Percentiles rank a stretch among this genome's conserved stretches.
Conservation (phyloP, 2,888 invertebrate species). For the Folsomia candida region DNA sequence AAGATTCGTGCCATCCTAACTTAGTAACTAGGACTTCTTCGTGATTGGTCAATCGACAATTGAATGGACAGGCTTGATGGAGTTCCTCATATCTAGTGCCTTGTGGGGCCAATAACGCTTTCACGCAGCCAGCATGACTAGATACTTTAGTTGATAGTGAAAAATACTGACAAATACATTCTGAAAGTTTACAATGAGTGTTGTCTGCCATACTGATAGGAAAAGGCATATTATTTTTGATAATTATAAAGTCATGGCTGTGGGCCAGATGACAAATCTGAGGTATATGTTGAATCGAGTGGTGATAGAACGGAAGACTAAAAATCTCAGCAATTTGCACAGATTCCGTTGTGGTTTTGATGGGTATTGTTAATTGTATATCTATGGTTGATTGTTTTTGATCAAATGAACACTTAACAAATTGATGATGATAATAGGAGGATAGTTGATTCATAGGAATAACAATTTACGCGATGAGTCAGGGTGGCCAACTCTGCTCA, state of each 20-base stretch:
- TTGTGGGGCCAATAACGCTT: neutral
- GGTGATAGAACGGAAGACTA: neutral
- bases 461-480: no score
- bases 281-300: no score
- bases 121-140: neutral
- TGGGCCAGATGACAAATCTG: neutral
- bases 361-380: neutral
- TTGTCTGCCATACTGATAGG: neutral
- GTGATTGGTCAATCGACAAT: neutral
- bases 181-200: neutral
- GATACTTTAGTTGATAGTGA: neutral
- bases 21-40: neutral
- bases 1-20: neutral
- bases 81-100: neutral
- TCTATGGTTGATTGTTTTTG: neutral
- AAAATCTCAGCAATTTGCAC: neutral
- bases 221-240: neutral
- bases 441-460: neutral
- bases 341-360: neutral
- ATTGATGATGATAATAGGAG: neutral
- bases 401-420: neutral
- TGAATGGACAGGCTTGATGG: neutral
- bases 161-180: slow-evolving; percentile 2
- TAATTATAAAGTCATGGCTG: neutral
- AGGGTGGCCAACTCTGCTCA: no score